A percentile compares a stretch with the other conserved stretches of the same genome.
phyloP scores from a whole-genome alignment of 2,888 invertebrate species.

The Limnephilus marmoratus region DNA sequence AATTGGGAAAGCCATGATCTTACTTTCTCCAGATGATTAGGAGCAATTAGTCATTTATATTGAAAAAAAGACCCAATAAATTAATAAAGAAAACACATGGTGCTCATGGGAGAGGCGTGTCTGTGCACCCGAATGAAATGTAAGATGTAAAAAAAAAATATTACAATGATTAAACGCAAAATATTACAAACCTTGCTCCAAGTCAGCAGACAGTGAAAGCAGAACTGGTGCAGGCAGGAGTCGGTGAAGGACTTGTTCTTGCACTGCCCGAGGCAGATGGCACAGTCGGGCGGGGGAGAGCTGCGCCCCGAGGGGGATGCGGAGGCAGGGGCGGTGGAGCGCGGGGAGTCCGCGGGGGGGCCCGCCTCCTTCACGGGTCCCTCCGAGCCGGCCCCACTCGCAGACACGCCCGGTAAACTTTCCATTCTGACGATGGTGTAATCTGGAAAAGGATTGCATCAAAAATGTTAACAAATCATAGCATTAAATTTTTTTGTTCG shows the following conservation, averaged over 20 bases:
- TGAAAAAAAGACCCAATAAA: no score
- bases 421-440: neutral
- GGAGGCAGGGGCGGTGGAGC: neutral
- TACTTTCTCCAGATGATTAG: no score
- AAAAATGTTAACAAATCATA: neutral
- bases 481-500: no score
- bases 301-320: neutral
- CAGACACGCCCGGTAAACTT: slow-evolving; percentile 3
- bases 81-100: no score
- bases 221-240: slow-evolving; percentile 95
- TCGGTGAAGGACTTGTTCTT: slow-evolving; percentile 94
- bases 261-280: slow-evolving; percentile 92
- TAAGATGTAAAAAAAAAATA: no score
- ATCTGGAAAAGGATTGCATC: neutral
- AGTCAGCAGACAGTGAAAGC: slow-evolving; percentile 93
- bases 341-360: neutral
- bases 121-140: no score
- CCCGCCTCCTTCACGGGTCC: slow-evolving; percentile 25
- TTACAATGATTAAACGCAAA: neutral
- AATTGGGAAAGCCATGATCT: no score
- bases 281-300: slow-evolving; percentile 88
- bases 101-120: no score
- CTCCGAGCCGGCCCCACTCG: neutral
- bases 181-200: slow-evolving; percentile 88
- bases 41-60: no score